These are phyloP conservation scores for Clunio marinus DNA, from an alignment of 2,888 invertebrate species.

Conservation along the genomic window DNA sequence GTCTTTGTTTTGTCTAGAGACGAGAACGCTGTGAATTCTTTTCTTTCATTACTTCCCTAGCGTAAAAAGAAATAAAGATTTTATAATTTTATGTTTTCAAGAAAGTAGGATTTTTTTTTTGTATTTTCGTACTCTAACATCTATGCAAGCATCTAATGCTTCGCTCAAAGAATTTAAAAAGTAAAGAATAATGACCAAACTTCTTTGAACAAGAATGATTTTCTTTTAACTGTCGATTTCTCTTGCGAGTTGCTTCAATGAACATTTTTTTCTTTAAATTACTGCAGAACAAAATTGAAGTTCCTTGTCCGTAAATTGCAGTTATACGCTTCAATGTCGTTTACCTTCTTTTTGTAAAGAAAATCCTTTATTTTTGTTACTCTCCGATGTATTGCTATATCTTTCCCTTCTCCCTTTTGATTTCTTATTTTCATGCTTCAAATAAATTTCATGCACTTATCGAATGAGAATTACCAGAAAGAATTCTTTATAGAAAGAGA, in stretches of 20 bases:
- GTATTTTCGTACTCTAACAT: too few species aligned
- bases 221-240: slow-evolving; percentile 31
- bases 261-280: slow-evolving; percentile 9
- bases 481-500: neutral
- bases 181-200: neutral
- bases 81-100: neutral
- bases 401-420: too few species aligned
- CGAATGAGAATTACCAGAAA: neutral
- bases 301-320: slow-evolving; percentile 32
- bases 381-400: too few species aligned
- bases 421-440: neutral
- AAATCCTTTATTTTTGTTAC: too few species aligned
- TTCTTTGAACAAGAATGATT: neutral
- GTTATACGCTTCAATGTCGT: slow-evolving; percentile 25
- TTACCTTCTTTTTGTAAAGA: too few species aligned
- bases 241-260: slow-evolving; percentile 35
- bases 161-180: too few species aligned
- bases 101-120: neutral
- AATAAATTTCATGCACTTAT: neutral
- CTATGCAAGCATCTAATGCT: too few species aligned
- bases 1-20: slow-evolving; percentile 8
- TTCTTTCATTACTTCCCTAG: neutral
- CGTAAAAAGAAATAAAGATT: neutral
- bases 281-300: neutral
- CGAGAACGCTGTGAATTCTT: neutral